Base-by-base conservation (phyloP, 2,113 vertebrate genomes). In the Cynopterus brachyotis region DNA sequence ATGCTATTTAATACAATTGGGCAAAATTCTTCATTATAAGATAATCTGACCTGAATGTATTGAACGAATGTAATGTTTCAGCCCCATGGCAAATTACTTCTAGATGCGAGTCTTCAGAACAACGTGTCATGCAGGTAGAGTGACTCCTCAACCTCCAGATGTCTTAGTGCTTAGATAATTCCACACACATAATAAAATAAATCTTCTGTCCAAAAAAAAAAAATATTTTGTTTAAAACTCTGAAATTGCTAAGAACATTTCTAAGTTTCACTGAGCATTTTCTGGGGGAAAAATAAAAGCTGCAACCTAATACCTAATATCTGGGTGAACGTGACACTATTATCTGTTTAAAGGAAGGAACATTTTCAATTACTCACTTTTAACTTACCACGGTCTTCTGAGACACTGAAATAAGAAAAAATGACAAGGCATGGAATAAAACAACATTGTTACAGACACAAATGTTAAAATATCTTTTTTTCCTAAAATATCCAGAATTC, bases 1-100 rank as follows among this genome's bases (percentile, higher is more conserved):
- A 91, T 98, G 47, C 45, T 95, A 64, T 93, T 97, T 97, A 97
- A 82, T 59, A 30, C 96, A 82, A 92, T 90, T 97, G 95, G 60
- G 16, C 6, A 96, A 96, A 97, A 96, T 66, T 95, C 69, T 98
- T 96, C 84, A 96, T 93, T 93, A 72, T 91, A 80, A 93, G 20
- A 35, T 91, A 91, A 84, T 92, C 83, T 94, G 94, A 97, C 72
- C 73, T 94, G 59, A 57, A 80, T 72, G 90, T 84, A 84, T 91
- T 92, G 37, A 75, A 45, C 96, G 64, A 95, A 64, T 73, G 50
- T 94, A 95, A 93, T 86, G 42, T 85, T 91, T 47, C 12, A 86
- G 53, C 40, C 60, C 80, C 93, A 85, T 78, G 47, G 59, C 30
- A 94, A 55, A 37, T 87, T 87, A 75, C 37, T 80, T 96, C 40